Percentiles rank a stretch among this genome's conserved stretches.
Evolutionary conservation across 2,888 invertebrate genomes (phyloP).

Genomic region (Heliconius hortense): DNA sequence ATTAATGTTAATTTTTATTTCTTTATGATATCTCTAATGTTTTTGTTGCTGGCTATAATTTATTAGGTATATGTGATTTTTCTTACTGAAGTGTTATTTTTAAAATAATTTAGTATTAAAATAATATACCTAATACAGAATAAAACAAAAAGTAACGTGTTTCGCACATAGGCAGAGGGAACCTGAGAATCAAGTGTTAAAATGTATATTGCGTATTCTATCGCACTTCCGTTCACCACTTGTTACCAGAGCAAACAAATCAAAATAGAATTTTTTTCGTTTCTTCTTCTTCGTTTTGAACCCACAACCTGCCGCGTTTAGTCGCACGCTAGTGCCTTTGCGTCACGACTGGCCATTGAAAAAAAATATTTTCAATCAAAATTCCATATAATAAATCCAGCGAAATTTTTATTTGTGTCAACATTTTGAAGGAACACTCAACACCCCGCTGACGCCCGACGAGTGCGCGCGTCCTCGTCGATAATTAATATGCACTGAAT

Average conservation of each 20-base stretch:
- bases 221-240: no score
- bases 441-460: not conserved
- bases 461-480: conserved; percentile 19
- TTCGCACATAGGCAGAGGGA: no score
- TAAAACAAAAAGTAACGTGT: no score
- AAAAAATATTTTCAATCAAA: not conserved
- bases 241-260: no score
- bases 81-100: not conserved
- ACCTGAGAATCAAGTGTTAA: no score
- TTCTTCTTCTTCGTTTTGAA: no score
- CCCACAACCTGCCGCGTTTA: no score
- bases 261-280: no score
- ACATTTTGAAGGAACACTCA: conserved; percentile 1
- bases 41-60: not conserved
- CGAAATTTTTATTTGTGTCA: not conserved
- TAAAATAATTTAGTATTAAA: not conserved
- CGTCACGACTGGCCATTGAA: not conserved
- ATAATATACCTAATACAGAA: no score
- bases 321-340: not conserved
- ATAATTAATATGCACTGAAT: conserved; percentile 21
- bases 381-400: not conserved
- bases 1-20: not conserved
- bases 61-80: not conserved
- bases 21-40: not conserved
- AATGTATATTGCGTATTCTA: no score